Base-by-base conservation (phyloP, 2,888 invertebrate genomes). In the Aphodius granarius region DNA sequence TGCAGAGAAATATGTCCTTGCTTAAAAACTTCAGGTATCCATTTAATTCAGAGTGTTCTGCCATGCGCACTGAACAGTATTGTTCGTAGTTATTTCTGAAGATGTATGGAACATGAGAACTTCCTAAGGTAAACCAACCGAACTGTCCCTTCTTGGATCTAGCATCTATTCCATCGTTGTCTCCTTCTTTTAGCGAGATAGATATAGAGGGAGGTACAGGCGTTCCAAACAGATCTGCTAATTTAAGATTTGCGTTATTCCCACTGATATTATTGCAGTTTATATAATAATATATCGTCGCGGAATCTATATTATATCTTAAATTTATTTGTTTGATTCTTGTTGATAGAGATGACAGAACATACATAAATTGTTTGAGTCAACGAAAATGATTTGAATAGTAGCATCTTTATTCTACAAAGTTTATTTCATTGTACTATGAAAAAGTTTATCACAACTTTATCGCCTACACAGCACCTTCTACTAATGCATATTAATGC, bases 11-110 rank as follows among this genome's bases (percentile, higher is more conserved):
- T 78, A 95, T 94, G 83, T 94, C 94, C 76, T 94, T 92, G 84
- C 95, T 95, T 68, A 96, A 90, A 84, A 93, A 94, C 84, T 92
- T 93, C 83, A 95, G 91, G 88, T 95, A 94, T 88, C 94, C 94
- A 85, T 94, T 94, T 62, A 96, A 89, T 72, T 96, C 89, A 85
- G 95, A 95, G 80, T 92, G 90, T 86, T 97, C 97, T 63, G 96
- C 93, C 91, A 97, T 95, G 73, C 95, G 90, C 71, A 97, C 96
- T 9, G 96, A 94, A 83, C 95, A 94, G 85, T 94, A 96, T 85
- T 94, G 94, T 84, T 94, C 94, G 19, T 91, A 89, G 73, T 91
- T 90, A 20, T 20, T 20, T 6, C 96, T 90, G 84, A 93, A 92
- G 80, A 97, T 93, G 85, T 93, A 95, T 0, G 97, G 97, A 83